Evolutionary conservation across 2,888 invertebrate species (phyloP).

Genomic region (Mythimna impura): DNA sequence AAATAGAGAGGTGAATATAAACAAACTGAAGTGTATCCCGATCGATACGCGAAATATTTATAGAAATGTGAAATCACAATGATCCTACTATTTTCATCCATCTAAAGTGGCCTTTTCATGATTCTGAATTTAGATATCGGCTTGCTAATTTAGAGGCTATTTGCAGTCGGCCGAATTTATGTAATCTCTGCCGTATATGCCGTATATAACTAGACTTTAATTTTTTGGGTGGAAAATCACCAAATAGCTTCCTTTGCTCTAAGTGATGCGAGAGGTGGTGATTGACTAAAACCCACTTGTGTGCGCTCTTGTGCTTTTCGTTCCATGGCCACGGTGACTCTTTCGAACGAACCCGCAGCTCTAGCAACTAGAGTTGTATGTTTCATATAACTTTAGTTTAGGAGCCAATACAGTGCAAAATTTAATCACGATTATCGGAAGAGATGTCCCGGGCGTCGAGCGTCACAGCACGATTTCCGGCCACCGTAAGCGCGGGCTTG

Average conservation of each 20-base stretch:
- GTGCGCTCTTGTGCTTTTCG: no score
- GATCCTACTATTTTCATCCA: constrained; percentile 10
- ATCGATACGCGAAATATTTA: constrained; percentile 47
- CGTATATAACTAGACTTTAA: neutral
- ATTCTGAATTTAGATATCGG: no score
- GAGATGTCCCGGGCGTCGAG: no score
- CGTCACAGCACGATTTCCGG: no score
- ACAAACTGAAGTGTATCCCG: constrained; percentile 35
- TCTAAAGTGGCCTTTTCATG: neutral
- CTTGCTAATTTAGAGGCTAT: neutral
- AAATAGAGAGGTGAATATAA: constrained; percentile 34
- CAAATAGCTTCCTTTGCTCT: no score
- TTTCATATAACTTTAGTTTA: neutral
- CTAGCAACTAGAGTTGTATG: neutral
- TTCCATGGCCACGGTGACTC: no score
- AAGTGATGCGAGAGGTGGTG: no score
- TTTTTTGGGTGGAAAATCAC: no score
- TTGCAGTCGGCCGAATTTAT: neutral
- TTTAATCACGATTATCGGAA: neutral
- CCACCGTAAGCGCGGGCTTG: no score
- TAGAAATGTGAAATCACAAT: constrained; percentile 34
- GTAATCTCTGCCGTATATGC: neutral
- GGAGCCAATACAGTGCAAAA: neutral
- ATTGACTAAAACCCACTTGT: no score
- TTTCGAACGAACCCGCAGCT: neutral